phyloP scores from a whole-genome alignment of 1,140 invertebrate genomes.

The Drosophila lacteicornis region DNA sequence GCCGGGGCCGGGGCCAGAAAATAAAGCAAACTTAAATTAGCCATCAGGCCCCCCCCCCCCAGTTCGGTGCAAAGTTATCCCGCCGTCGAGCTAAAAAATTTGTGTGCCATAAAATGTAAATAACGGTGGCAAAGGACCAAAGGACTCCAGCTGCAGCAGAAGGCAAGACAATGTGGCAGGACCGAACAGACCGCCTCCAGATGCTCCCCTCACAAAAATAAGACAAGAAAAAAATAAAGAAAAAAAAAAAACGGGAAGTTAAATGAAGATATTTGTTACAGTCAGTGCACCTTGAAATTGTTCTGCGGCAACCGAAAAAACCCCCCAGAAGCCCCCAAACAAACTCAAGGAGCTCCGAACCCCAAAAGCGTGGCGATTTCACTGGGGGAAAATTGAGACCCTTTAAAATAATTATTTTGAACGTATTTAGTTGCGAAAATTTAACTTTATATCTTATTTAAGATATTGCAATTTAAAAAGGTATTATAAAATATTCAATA shows the following conservation, averaged over 20 bases:
- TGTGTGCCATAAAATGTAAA: slow-evolving; percentile 74
- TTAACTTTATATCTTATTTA: no score
- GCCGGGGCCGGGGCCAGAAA: slow-evolving; percentile 5
- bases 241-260: slow-evolving; percentile 44
- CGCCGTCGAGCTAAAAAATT: slow-evolving; percentile 21
- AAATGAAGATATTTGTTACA: slow-evolving; percentile 81
- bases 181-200: slow-evolving; percentile 35
- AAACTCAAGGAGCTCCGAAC: background rate
- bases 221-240: background rate
- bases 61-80: slow-evolving; percentile 25
- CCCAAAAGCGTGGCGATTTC: slow-evolving; percentile 1
- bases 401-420: no score
- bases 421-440: no score
- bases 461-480: no score
- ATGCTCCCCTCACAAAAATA: slow-evolving; percentile 23
- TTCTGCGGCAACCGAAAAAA: slow-evolving; percentile 57
- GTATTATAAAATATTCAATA: no score
- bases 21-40: slow-evolving; percentile 79
- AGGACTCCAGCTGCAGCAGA: slow-evolving; percentile 29
- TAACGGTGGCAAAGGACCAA: slow-evolving; percentile 55
- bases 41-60: slow-evolving; percentile 32
- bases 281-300: slow-evolving; percentile 80
- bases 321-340: slow-evolving; percentile 16
- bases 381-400: background rate
- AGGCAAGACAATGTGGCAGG: slow-evolving; percentile 41